Conservation (phyloP, 2,888 invertebrate genomes). For the Zhuqinia jingwanae region DNA sequence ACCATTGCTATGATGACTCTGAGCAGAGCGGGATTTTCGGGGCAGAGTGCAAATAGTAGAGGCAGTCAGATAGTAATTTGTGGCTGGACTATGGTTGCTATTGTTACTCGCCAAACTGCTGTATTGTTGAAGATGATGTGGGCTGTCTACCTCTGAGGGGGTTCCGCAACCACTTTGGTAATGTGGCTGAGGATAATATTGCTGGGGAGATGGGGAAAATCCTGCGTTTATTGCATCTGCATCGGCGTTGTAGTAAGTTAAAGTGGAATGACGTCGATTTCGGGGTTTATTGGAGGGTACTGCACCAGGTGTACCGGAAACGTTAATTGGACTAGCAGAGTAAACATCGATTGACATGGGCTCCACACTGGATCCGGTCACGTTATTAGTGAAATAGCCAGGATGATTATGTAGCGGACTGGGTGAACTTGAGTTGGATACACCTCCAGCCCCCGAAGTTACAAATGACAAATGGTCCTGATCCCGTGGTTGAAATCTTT, state of each 20-base stretch:
- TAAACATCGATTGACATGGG: conserved; percentile 56
- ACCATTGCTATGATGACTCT: neutral
- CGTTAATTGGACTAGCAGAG: conserved; percentile 13
- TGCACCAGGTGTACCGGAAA: neutral
- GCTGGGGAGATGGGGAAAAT: conserved; percentile 27
- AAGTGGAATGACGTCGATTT: conserved; percentile 75
- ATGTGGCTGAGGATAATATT: conserved; percentile 68
- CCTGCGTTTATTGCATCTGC: conserved; percentile 76
- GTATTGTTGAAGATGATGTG: neutral
- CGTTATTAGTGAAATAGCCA: conserved; percentile 42
- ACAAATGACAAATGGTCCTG: conserved; percentile 36
- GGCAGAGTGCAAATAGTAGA: conserved; percentile 78
- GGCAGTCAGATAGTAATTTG: conserved; percentile 77
- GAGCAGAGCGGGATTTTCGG: conserved; percentile 70
- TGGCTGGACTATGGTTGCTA: conserved; percentile 43
- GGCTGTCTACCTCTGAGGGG: neutral
- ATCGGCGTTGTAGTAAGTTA: conserved; percentile 78
- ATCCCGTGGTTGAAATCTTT: conserved; percentile 4
- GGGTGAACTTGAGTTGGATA: neutral
- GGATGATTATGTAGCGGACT: conserved; percentile 50
- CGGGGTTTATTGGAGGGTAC: conserved; percentile 21
- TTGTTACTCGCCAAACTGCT: conserved; percentile 24
- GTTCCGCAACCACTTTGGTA: conserved; percentile 18
- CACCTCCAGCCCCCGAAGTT: neutral
- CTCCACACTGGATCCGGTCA: conserved; percentile 42